Evolutionary conservation across 2,113 vertebrate genomes (phyloP).

Genomic region (Carettochelys insculpta): DNA sequence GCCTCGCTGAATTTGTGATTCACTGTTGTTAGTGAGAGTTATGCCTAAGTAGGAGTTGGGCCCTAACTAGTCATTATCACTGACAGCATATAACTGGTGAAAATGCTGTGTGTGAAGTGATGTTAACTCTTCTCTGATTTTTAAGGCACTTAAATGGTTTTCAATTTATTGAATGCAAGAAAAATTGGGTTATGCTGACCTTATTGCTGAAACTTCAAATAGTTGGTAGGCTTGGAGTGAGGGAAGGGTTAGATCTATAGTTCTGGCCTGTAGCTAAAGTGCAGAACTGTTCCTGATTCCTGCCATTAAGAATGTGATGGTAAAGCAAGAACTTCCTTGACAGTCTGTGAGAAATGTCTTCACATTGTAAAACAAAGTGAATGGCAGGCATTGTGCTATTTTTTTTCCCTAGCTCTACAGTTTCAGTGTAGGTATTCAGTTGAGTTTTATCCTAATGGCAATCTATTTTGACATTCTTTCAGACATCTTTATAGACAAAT

Average conservation of each 20-base stretch:
- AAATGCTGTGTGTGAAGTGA: conserved; percentile 58
- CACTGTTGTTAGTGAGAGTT: conserved; percentile 41
- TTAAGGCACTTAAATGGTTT: conserved; percentile 20
- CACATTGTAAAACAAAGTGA: neutral
- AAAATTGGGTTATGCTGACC: conserved; percentile 17
- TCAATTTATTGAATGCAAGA: conserved; percentile 14
- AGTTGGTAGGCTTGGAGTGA: neutral
- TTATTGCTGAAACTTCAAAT: neutral
- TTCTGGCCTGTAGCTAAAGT: accelerated
- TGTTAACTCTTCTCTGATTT: conserved; percentile 51
- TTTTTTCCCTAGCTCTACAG: no score
- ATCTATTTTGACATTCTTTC: neutral
- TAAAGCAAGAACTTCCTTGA: neutral
- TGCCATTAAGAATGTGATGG: neutral
- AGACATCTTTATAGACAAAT: neutral
- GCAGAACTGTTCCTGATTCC: neutral
- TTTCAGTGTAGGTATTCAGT: neutral
- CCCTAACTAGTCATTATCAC: conserved; percentile 42
- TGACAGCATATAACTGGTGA: conserved; percentile 18
- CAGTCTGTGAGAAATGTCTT: neutral
- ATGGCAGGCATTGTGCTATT: neutral
- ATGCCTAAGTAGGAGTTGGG: conserved; percentile 47
- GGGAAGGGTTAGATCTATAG: neutral
- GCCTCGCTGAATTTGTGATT: conserved; percentile 60
- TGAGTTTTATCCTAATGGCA: neutral